Evolutionary conservation across 2,888 invertebrate species (phyloP).

Genomic region (Galeruca laticollis): DNA sequence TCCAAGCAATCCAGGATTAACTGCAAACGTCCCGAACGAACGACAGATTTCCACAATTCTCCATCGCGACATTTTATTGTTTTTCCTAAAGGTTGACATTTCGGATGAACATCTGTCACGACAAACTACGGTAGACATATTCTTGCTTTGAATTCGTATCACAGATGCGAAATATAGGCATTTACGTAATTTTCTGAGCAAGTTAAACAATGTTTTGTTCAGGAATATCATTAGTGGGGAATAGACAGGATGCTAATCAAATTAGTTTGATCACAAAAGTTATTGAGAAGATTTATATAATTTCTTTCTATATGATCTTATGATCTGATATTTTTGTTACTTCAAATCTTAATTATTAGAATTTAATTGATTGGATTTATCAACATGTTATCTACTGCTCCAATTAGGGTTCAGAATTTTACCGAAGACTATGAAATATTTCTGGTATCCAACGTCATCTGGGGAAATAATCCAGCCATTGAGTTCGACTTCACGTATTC

Average conservation of each 20-base stretch:
- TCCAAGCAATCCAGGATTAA: slow-evolving; percentile 27
- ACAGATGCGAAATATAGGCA: slow-evolving; percentile 51
- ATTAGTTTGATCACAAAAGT: too few species aligned
- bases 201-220: neutral
- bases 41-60: slow-evolving; percentile 40
- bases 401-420: too few species aligned
- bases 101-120: slow-evolving; percentile 53
- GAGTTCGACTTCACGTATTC: too few species aligned
- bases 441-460: too few species aligned
- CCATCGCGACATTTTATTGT: slow-evolving; percentile 46
- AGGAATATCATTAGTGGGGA: neutral
- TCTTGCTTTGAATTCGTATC: slow-evolving; percentile 51
- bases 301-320: too few species aligned
- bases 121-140: slow-evolving; percentile 47
- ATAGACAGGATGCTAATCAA: neutral
- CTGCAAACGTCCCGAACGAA: slow-evolving; percentile 31
- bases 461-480: too few species aligned
- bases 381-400: too few species aligned
- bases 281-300: too few species aligned
- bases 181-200: neutral
- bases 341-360: too few species aligned
- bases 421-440: too few species aligned
- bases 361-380: too few species aligned
- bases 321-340: too few species aligned
- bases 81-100: slow-evolving; percentile 52